Conservation (phyloP, 2,888 invertebrate species). For the Alloplasta piceator region DNA sequence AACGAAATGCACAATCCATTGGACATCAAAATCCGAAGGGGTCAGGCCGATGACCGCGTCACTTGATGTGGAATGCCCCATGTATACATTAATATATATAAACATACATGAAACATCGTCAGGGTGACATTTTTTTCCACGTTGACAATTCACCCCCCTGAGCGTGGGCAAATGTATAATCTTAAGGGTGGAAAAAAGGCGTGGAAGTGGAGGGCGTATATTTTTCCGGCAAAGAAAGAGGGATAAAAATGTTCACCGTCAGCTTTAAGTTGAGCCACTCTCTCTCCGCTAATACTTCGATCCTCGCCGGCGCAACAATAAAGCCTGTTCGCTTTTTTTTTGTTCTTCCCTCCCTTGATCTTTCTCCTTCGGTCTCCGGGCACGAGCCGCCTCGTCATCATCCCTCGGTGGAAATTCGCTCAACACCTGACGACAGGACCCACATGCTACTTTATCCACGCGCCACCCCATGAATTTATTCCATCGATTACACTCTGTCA, state of each 20-base stretch:
- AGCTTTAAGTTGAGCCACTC: conserved; percentile 1
- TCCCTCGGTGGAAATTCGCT: conserved; percentile 47
- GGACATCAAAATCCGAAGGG: too few relatives aligned
- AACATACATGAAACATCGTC: too few relatives aligned
- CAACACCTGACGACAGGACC: conserved; percentile 51
- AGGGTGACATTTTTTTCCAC: too few relatives aligned
- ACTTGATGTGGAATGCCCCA: too few relatives aligned
- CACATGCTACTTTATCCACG: conserved; percentile 47
- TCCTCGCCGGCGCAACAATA: conserved; percentile 8
- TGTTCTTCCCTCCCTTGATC: neutral
- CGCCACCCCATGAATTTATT: conserved; percentile 55
- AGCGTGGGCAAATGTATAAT: conserved; percentile 3
- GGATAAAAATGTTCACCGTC: neutral
- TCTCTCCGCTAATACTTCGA: conserved; percentile 21
- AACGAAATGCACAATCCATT: too few relatives aligned
- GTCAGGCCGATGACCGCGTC: too few relatives aligned
- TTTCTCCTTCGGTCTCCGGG: conserved; percentile 2
- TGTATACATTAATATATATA: too few relatives aligned
- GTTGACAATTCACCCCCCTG: neutral
- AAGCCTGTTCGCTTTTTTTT: neutral
- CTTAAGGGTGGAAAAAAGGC: neutral
- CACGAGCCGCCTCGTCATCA: conserved; percentile 11
- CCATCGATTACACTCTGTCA: conserved; percentile 46
- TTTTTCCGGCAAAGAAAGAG: too few relatives aligned
- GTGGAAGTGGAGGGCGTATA: too few relatives aligned